Evolutionary conservation across 2,888 invertebrate species (phyloP).

Genomic region (Lasioglossum leucozonium): DNA sequence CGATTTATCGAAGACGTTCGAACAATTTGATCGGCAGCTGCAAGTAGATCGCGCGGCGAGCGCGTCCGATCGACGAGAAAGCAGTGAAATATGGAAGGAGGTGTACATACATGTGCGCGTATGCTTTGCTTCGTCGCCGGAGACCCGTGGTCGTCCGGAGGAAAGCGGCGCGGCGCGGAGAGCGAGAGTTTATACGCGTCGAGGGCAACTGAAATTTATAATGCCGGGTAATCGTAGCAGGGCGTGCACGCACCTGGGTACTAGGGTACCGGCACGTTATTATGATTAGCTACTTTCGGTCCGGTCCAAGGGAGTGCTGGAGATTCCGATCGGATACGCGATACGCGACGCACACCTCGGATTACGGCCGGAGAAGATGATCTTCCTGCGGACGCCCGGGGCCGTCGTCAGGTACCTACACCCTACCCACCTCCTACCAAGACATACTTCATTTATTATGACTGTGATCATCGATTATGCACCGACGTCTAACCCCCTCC

Average conservation of each 20-base stretch:
- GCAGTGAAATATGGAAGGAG: conserved; percentile 6
- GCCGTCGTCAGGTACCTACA: conserved; percentile 83
- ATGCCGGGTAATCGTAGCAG: conserved; percentile 78
- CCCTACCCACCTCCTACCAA: conserved; percentile 77
- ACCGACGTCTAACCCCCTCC: conserved; percentile 76
- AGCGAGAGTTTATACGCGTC: conserved; percentile 66
- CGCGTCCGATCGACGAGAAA: background rate
- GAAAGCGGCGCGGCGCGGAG: conserved; percentile 24
- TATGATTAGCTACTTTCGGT: conserved; percentile 84
- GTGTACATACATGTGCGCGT: background rate
- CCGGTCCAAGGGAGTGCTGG: conserved; percentile 76
- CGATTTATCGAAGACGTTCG: background rate
- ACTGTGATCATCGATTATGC: conserved; percentile 84
- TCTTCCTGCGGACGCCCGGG: conserved; percentile 81
- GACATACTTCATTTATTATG: conserved; percentile 84
- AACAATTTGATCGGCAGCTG: background rate
- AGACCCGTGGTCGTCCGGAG: background rate
- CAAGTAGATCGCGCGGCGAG: background rate
- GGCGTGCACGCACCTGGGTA: conserved; percentile 81
- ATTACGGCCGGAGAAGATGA: conserved; percentile 82
- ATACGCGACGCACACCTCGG: conserved; percentile 84
- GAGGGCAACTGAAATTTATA: conserved; percentile 81
- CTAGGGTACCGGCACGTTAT: conserved; percentile 80
- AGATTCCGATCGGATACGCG: conserved; percentile 84
- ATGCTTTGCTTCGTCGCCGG: background rate